phyloP scores from a whole-genome alignment of 1,140 invertebrate genomes.

The Tribolium madens region DNA sequence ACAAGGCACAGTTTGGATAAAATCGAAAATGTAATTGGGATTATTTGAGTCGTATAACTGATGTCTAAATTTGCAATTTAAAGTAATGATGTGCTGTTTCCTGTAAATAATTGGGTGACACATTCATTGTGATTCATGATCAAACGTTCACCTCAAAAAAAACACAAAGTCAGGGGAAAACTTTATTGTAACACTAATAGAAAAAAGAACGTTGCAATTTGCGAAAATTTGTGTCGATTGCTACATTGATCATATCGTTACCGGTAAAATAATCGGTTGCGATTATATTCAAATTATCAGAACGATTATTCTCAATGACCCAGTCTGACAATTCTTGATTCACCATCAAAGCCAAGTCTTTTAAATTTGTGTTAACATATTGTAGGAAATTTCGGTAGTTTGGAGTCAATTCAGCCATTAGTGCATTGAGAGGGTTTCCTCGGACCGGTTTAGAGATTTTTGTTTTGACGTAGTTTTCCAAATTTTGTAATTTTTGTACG shows the following conservation, averaged over 20 bases:
- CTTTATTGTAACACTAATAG: not conserved
- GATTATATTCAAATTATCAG: constrained; percentile 76
- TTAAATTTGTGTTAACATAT: constrained; percentile 69
- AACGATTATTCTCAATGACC: constrained; percentile 71
- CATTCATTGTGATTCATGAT: not conserved
- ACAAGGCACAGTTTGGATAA: not conserved
- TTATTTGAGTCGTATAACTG: too few relatives aligned
- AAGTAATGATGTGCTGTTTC: not conserved
- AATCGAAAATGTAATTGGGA: not conserved
- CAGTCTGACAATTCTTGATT: constrained; percentile 77
- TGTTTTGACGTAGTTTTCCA: constrained; percentile 70
- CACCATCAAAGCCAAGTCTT: constrained; percentile 76
- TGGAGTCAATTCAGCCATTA: constrained; percentile 85
- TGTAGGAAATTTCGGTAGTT: constrained; percentile 75
- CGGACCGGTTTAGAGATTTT: constrained; percentile 64
- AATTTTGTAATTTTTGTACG: constrained; percentile 66
- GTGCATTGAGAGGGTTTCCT: constrained; percentile 74
- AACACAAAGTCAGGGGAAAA: not conserved
- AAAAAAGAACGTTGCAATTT: not conserved
- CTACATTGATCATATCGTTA: constrained; percentile 79
- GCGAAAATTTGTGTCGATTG: constrained; percentile 70
- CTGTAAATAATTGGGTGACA: constrained; percentile 3
- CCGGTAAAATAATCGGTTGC: constrained; percentile 83
- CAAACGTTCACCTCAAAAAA: not conserved
- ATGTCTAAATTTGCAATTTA: not conserved